Conservation (phyloP, 1,140 invertebrate genomes). For the Seison nebaliae region DNA sequence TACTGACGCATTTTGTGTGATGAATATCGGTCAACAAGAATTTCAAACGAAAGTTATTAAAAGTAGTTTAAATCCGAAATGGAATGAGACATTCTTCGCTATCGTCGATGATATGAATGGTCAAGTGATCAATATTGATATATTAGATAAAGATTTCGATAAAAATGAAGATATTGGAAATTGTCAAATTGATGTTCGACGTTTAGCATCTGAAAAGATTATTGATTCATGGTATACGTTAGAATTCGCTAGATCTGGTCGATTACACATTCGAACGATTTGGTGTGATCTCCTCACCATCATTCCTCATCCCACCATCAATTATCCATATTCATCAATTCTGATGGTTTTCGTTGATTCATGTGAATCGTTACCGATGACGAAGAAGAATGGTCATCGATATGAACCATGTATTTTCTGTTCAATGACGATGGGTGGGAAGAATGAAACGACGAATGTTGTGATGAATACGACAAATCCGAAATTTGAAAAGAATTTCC, state of each 20-base stretch:
- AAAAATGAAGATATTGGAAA: slow-evolving; percentile 35
- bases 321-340: background rate
- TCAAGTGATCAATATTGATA: slow-evolving; percentile 45
- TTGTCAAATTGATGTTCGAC: background rate
- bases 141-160: slow-evolving; percentile 51
- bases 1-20: slow-evolving; percentile 75
- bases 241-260: background rate
- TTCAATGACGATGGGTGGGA: slow-evolving; percentile 20
- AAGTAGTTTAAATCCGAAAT: slow-evolving; percentile 65
- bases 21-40: slow-evolving; percentile 25
- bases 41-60: slow-evolving; percentile 48
- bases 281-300: background rate
- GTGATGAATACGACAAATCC: slow-evolving; percentile 30
- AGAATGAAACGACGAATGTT: slow-evolving; percentile 18
- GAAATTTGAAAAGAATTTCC: slow-evolving; percentile 45
- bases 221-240: background rate
- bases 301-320: slow-evolving; percentile 1
- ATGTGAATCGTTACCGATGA: background rate
- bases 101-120: slow-evolving; percentile 30
- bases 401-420: slow-evolving; percentile 25
- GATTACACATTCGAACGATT: background rate
- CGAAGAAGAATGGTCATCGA: slow-evolving; percentile 16
- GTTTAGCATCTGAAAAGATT: slow-evolving; percentile 1
- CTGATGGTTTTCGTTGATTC: background rate
- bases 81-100: slow-evolving; percentile 34